Percentiles rank a stretch among this genome's conserved stretches.
phyloP scores from a whole-genome alignment of 2,888 invertebrate genomes.

The Catocala sponsa region DNA sequence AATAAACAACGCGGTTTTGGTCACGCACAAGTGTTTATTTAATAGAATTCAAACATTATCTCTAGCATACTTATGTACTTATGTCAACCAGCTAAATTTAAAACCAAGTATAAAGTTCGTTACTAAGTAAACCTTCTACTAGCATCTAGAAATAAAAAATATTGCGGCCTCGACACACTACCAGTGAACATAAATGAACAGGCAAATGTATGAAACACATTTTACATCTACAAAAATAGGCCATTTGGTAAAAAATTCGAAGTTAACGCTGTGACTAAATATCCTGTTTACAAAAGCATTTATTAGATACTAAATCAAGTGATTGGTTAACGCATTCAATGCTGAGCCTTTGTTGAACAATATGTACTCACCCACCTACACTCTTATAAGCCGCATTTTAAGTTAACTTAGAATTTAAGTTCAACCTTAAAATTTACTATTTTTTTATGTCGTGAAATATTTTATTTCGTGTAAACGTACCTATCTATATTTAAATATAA shows the following conservation, averaged over 20 bases:
- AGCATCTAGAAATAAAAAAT: background rate
- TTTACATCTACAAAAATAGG: conserved; percentile 11
- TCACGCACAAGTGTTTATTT: background rate
- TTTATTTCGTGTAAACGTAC: too few species aligned
- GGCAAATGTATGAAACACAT: conserved; percentile 1
- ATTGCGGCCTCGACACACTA: background rate
- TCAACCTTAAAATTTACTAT: too few species aligned
- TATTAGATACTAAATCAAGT: conserved; percentile 26
- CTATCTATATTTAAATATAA: too few species aligned
- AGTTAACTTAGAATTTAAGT: too few species aligned
- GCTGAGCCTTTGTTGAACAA: conserved; percentile 4
- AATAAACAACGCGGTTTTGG: background rate
- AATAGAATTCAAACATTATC: background rate
- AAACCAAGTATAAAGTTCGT: too few species aligned
- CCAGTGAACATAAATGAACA: background rate
- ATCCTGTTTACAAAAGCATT: conserved; percentile 45
- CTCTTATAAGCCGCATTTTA: too few species aligned
- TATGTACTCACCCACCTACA: too few species aligned
- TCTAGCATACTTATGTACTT: background rate
- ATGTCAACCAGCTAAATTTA: too few species aligned
- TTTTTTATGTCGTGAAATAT: too few species aligned
- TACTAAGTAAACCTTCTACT: too few species aligned
- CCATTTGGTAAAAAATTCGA: conserved; percentile 9
- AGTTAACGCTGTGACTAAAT: conserved; percentile 31
- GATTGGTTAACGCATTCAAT: conserved; percentile 24